Conservation (phyloP, 2,888 invertebrate species). For the Tethea ocularis region DNA sequence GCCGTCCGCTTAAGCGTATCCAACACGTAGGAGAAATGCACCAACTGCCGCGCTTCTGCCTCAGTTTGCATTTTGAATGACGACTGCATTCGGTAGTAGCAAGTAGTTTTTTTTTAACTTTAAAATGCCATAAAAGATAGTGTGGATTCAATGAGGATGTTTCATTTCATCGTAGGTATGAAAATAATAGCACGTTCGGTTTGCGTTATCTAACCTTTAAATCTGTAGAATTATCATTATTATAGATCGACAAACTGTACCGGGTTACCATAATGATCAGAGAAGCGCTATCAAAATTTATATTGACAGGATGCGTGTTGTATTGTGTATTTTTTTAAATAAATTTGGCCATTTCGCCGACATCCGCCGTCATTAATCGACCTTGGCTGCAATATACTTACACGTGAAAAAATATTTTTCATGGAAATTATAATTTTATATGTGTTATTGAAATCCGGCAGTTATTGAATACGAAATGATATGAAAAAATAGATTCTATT, state of each 20-base stretch:
- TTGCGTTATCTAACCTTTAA: too few relatives aligned
- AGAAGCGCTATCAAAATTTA: not conserved
- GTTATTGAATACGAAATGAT: not conserved
- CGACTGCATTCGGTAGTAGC: too few relatives aligned
- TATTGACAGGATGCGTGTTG: slow-evolving; percentile 1
- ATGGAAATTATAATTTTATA: not conserved
- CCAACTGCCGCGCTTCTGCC: too few relatives aligned
- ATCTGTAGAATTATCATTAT: not conserved
- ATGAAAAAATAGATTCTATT: not conserved
- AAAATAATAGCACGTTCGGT: too few relatives aligned
- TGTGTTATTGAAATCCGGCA: not conserved
- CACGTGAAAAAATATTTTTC: not conserved
- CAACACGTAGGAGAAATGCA: too few relatives aligned
- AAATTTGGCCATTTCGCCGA: not conserved
- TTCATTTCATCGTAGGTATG: too few relatives aligned
- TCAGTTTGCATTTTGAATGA: too few relatives aligned
- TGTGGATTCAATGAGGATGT: too few relatives aligned
- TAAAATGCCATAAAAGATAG: too few relatives aligned
- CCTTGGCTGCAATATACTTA: not conserved
- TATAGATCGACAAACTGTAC: not conserved
- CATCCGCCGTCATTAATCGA: not conserved
- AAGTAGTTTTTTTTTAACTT: too few relatives aligned
- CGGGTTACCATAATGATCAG: not conserved
- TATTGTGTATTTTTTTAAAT: not conserved
- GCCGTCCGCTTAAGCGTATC: too few relatives aligned